Base-by-base conservation (phyloP, 30 jellyfish, hydroid and myxozoan species). In the Euphysa ruthae region DNA sequence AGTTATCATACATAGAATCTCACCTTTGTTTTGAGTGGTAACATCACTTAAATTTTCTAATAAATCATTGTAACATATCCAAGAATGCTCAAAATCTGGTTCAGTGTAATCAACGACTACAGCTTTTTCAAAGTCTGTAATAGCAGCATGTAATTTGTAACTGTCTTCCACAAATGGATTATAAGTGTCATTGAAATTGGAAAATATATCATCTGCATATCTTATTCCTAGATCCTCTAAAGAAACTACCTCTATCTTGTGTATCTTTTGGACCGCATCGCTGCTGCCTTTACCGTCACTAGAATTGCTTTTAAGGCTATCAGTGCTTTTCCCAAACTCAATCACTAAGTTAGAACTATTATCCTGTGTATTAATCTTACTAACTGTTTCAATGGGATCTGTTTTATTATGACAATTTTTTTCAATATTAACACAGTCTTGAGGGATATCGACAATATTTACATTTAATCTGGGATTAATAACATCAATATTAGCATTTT, bases 221-320 rank as follows among this genome's bases (percentile, higher is more conserved):
- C 61, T 35, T 16, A 58, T 44, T 4, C 84, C 80, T 31, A 78
- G 79, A 6, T n/a, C 61, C 58, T 85, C 96, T 20, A 93, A 91
- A 15, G 58, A 58, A 73, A 84, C 44, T 8, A 42, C 62, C 30
- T 72, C 75, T 0, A 85, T 88, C 35, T 76, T 84, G 55, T 77
- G 78, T 18, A 77, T 74, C 16, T 32, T 23, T 26, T 69, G 86
- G 29, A 46, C 84, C 10, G 74, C 49, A 21, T 43, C 35, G 5
- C 62, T 64, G 16, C 58, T 31, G 26, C 15, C 66, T 33, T 28
- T 44, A 18, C 27, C 58, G 24, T 31, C 14, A 61, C 21, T 33
- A 25, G 24, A 58, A 27, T 61, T 33, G 21, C 74, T 61, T 18
- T 31, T 61, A 25, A 33, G 34, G 22, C 35, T n/a, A 23, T 61